Evolutionary conservation across 2,113 vertebrate genomes (phyloP), one percentile per base, ranked within the genome.

Genomic region (Forbesichthys agassizii): DNA sequence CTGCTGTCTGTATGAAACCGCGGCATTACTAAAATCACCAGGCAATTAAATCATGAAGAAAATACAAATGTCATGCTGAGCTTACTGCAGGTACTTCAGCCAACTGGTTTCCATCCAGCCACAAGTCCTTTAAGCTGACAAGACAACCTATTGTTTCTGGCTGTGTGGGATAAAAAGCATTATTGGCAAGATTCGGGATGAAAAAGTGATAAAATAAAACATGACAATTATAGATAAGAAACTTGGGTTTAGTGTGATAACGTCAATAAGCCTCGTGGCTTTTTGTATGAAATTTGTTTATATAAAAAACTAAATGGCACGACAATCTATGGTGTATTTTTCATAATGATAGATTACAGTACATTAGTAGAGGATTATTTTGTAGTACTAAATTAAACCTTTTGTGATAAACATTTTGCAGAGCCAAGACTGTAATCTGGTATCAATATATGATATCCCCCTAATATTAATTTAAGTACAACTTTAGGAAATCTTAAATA

Each of bases 91-190:
- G 98, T 93, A 99, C 92, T 84, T 96, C 94, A 1, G 89, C 83
- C 81, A 99, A 91, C 64, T 98, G 96, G 92, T 99, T 99, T 89
- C 96, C 98, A 85, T 99, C 98, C 86, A 99, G 90, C 98, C 98
- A 99, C 86, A 99, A 90, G 86, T 99, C 96, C 90, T 96, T 98
- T 51, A 99, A 90, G 84, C 93, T 96, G 87, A 95, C 89, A 88
- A 99, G 96, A 91, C 94, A 91, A 82, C 98, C 98, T 85, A 99
- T 96, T 83, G 96, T 96, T 90, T 96, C 92, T 73, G 96, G 97
- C 98, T 99, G 48, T 9, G 83, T 79, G 71, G 78, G 78, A 81
- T 16, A 16, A 82, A 66, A 75, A 73, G 70, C 49, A 20, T 58
- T 9, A 72, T 72, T 68, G 36, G 57, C 71, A 58, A 81, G 66